phyloP scores from a whole-genome alignment of 2,797 vertebrate species.

The Enteromius trimaculatus region DNA sequence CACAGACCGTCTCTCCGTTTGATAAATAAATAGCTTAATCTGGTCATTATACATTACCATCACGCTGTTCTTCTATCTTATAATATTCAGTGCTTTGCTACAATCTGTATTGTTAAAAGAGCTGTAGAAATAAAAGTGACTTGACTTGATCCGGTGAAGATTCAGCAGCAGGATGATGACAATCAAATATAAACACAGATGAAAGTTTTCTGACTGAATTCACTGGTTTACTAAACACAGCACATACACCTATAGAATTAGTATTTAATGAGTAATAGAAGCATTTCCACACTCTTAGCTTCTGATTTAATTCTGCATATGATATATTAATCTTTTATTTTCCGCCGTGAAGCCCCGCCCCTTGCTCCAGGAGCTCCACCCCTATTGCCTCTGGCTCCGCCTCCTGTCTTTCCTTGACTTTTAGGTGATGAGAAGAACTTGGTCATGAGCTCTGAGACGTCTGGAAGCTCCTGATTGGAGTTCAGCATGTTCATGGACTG shows the following conservation, averaged over 20 bases:
- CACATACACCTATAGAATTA: background rate
- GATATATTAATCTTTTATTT: background rate
- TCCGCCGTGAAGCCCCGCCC: background rate
- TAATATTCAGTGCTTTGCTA: too few relatives aligned
- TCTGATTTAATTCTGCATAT: background rate
- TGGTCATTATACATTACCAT: too few relatives aligned
- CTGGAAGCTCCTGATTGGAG: constrained; percentile 96
- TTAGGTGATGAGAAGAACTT: constrained; percentile 87
- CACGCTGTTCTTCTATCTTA: too few relatives aligned
- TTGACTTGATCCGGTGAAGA: background rate
- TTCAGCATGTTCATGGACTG: constrained; percentile 99
- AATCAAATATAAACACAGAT: background rate
- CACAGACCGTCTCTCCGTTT: too few relatives aligned
- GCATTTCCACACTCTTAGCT: background rate
- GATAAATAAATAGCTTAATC: too few relatives aligned
- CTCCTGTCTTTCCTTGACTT: background rate
- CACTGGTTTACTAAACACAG: background rate
- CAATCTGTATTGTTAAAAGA: too few relatives aligned
- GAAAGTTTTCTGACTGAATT: background rate
- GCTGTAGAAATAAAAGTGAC: too few relatives aligned
- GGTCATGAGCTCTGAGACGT: constrained; percentile 99
- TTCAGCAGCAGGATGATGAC: background rate
- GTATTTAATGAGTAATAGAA: background rate
- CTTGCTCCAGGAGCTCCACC: background rate
- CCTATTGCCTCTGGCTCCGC: background rate